Base-by-base conservation (phyloP, 2,113 vertebrate genomes). In the Empidonax traillii region DNA sequence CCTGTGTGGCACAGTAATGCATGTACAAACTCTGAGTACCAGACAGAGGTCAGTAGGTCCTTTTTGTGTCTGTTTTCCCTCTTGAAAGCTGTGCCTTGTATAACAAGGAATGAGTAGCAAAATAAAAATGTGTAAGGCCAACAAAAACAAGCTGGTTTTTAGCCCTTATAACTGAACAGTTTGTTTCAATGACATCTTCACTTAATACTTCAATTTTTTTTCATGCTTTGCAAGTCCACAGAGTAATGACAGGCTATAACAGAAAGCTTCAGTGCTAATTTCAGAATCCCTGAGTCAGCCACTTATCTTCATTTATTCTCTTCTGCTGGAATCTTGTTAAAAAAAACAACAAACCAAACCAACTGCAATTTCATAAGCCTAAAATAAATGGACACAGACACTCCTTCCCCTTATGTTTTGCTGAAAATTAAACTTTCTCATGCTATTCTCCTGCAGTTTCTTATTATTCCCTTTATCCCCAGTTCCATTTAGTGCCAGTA, bases 271-370 rank as follows among this genome's bases (percentile, higher is more conserved):
- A 55, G 75, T 2, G 6, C 72, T 93, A 84, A 96, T 93, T 96
- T 97, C 90, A 73, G 75, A 94, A 88, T 24, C 75, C 75, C 83
- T 88, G 95, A 95, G 43, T 95, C 92, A 96, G 93, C 90, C 90
- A 93, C 85, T 97, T 95, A 71, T 80, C 94, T 95, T 91, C 75
- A 85, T 96, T 95, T 95, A 86, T 88, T 47, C 59, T 66, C 75
- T 94, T 94, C 51, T 85, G 59, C 75, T 91, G 85, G 72, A 87
- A 89, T 74, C 65, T 67, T 84, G 65, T 46, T 37, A 9, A 37
- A 76, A 19, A 37, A 30, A 67, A 16, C 10, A 25, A 28, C 44
- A 39, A 6, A 1, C 9, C 78, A 80, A 94, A 63, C 5, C 13
- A 52, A 66, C 39, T 66, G 39, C 85, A 77, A 71, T 91, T 90